Conservation (phyloP, 2,797 vertebrate species). For the Perodicticus potto region DNA sequence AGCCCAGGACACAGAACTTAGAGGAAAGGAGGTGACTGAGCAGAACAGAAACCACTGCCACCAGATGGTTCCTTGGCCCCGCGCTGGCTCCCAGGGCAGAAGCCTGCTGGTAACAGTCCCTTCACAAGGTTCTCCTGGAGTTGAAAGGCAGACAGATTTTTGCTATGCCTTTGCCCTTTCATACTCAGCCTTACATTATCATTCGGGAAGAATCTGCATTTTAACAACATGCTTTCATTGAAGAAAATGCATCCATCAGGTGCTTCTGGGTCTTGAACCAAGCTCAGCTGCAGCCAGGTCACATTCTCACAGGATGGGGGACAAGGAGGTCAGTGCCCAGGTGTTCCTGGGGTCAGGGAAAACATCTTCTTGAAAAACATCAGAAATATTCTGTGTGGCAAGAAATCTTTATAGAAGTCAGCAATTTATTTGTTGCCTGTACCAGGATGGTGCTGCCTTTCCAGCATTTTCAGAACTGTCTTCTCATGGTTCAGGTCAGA, state of each 20-base stretch:
- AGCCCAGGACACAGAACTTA: neutral
- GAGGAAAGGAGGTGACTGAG: neutral
- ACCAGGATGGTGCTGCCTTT: neutral
- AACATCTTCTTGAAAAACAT: neutral
- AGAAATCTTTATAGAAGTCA: slow-evolving; percentile 20
- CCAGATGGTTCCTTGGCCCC: neutral
- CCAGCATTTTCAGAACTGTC: neutral
- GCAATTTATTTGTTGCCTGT: neutral
- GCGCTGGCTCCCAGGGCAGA: neutral
- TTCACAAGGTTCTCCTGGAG: neutral
- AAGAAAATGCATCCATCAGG: neutral
- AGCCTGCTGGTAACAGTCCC: neutral
- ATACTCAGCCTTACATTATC: neutral
- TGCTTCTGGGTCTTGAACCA: slow-evolving; percentile 19
- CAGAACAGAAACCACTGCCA: neutral
- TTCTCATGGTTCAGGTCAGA: slow-evolving; percentile 37
- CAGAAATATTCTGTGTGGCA: neutral
- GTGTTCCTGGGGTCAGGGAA: neutral
- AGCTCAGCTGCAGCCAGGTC: neutral
- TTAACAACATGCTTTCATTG: neutral
- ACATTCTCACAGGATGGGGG: neutral
- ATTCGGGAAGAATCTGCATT: neutral
- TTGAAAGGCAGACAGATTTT: neutral
- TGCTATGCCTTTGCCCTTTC: neutral
- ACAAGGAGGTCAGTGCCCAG: neutral